Evolutionary conservation across 2,113 vertebrate species (phyloP).

Genomic region (Pseudorectes ferrugineus): DNA sequence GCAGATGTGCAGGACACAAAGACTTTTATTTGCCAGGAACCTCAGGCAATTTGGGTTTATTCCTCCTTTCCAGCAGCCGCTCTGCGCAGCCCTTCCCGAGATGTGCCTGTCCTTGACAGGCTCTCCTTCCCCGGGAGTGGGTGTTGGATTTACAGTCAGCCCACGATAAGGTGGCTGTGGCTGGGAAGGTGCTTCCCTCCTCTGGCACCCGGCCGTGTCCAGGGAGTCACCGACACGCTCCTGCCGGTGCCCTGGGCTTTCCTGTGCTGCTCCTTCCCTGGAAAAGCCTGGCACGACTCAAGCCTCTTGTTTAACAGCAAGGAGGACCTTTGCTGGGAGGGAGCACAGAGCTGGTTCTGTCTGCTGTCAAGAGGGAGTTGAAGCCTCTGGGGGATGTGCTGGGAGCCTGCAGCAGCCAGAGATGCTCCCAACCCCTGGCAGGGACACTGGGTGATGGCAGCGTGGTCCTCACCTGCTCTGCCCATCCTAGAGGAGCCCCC

Average conservation of each 20-base stretch:
- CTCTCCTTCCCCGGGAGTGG: neutral
- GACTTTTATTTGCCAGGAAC: neutral
- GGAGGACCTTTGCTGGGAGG: neutral
- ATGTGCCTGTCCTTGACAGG: neutral
- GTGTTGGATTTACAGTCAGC: neutral
- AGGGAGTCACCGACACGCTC: rapidly evolving
- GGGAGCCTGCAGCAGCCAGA: neutral
- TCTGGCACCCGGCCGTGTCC: neutral
- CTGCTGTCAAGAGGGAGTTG: neutral
- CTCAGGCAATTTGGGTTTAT: neutral
- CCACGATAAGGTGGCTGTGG: neutral
- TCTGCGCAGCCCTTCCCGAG: neutral
- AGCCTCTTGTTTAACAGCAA: neutral
- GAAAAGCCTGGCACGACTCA: rapidly evolving
- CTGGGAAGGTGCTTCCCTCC: neutral
- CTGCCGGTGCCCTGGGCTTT: neutral
- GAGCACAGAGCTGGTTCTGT: neutral
- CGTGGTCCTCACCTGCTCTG: rapidly evolving
- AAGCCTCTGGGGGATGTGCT: neutral
- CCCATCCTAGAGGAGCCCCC: neutral
- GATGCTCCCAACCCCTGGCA: neutral
- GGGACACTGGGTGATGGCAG: neutral
- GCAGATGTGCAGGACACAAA: neutral
- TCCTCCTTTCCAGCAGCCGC: neutral
- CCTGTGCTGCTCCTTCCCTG: neutral